Conservation (phyloP, 2,888 invertebrate genomes). For the Microctonus brassicae region DNA sequence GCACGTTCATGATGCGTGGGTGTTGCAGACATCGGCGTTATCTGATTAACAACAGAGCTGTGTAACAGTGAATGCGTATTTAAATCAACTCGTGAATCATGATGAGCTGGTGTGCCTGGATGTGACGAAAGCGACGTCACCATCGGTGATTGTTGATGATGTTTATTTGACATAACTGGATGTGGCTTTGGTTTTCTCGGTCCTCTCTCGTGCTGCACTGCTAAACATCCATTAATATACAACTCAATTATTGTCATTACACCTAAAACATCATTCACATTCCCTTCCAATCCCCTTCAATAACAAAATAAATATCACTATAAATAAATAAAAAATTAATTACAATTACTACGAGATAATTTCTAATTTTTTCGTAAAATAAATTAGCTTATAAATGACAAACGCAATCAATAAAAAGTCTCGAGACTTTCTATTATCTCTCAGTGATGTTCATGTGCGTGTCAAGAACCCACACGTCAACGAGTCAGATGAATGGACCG, state of each 20-base stretch:
- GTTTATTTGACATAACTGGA: conserved; percentile 63
- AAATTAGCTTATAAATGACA: background rate
- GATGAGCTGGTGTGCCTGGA: conserved; percentile 52
- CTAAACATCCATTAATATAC: conserved; percentile 72
- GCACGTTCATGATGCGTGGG: conserved; percentile 46
- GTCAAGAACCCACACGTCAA: conserved; percentile 6
- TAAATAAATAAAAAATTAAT: no score
- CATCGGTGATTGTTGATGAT: conserved; percentile 61
- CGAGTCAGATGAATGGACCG: background rate
- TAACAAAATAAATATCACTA: no score
- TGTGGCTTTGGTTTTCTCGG: conserved; percentile 93
- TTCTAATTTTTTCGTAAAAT: no score
- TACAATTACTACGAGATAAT: no score
- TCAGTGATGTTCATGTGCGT: conserved; percentile 2
- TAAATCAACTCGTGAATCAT: conserved; percentile 58
- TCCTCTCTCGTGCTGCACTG: conserved; percentile 97
- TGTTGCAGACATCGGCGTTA: conserved; percentile 45
- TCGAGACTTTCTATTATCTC: background rate
- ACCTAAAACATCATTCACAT: no score
- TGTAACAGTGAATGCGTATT: conserved; percentile 52
- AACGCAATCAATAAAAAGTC: background rate
- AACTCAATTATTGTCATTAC: conserved; percentile 39
- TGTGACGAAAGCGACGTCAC: conserved; percentile 55
- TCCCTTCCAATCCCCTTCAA: no score
- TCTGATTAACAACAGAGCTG: conserved; percentile 47